phyloP scores from a whole-genome alignment of 2,888 invertebrate species.

The Oeneis ivallda region DNA sequence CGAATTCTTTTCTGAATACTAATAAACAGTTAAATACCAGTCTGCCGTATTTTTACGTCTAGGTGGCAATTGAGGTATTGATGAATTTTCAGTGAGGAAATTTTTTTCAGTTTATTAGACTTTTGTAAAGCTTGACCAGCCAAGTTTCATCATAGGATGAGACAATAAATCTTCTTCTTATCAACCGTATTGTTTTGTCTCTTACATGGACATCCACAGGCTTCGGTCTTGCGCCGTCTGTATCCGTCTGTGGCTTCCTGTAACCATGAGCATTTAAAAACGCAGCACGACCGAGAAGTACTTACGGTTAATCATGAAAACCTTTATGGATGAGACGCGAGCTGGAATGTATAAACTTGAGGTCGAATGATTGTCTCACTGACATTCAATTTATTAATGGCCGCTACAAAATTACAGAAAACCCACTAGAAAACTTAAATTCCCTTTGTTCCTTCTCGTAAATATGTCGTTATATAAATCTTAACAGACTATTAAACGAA shows the following conservation, averaged over 20 bases:
- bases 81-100: slow-evolving; percentile 26
- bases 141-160: no score
- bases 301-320: no score
- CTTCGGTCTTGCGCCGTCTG: no score
- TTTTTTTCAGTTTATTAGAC: background rate
- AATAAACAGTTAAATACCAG: slow-evolving; percentile 34
- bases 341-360: no score
- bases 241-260: no score
- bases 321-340: no score
- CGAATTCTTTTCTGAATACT: slow-evolving; percentile 31
- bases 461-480: background rate
- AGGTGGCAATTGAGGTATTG: slow-evolving; percentile 39
- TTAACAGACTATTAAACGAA: background rate
- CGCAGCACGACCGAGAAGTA: no score
- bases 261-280: no score
- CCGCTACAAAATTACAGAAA: slow-evolving; percentile 9
- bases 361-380: background rate
- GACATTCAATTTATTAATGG: slow-evolving; percentile 10
- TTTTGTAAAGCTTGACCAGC: background rate
- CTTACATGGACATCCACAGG: no score
- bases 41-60: slow-evolving; percentile 27
- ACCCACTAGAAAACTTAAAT: background rate
- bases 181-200: no score
- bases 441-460: background rate
- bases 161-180: no score